Evolutionary conservation across 2,113 vertebrate genomes (phyloP), one percentile per base, ranked within the genome.

Genomic region (Grus americana): DNA sequence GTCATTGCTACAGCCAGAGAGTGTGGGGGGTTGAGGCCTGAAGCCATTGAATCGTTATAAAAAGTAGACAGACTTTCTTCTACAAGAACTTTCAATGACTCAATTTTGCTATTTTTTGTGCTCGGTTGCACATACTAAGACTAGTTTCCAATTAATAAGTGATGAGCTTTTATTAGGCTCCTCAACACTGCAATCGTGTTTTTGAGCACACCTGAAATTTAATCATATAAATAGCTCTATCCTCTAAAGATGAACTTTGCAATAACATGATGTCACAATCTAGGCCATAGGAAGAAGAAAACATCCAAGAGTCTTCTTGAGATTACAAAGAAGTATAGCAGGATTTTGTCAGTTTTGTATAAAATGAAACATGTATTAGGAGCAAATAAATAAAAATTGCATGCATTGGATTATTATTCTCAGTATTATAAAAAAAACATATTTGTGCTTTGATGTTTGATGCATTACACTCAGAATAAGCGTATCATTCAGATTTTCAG

Each of bases 131-230:
- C 49, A 75, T 50, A 50, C 32, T 79, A 52, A 90, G 93, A 79
- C 76, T 75, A 16, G 32, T 70, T 93, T 79, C 67, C 65, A 95
- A 84, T 93, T 95, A 93, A 79, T 78, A 93, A 94, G 36, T 65
- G 49, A 92, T 70, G 49, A 93, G 47, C 15, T 95, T 93, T 95
- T 86, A 90, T 94, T 86, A 86, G 91, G 61, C 44, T 94, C 29
- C 47, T 81, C 62, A 72, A 78, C 24, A 68, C 36, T 42, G 52
- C 26, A 68, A 8, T 67, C 0, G 0, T 85, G 70, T 3, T 54
- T 94, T 95, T 81, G 54, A 95, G 83, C 61, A 72, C 57, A 95
- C 52, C 73, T 89, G 73, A 78, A 96, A 80, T 86, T 57, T 68
- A 85, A 57, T 91, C 76, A 22, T 75, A 78, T 86, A 93, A 90